phyloP scores from a whole-genome alignment of 2,113 vertebrate genomes.

The Eulacestoma nigropectus region DNA sequence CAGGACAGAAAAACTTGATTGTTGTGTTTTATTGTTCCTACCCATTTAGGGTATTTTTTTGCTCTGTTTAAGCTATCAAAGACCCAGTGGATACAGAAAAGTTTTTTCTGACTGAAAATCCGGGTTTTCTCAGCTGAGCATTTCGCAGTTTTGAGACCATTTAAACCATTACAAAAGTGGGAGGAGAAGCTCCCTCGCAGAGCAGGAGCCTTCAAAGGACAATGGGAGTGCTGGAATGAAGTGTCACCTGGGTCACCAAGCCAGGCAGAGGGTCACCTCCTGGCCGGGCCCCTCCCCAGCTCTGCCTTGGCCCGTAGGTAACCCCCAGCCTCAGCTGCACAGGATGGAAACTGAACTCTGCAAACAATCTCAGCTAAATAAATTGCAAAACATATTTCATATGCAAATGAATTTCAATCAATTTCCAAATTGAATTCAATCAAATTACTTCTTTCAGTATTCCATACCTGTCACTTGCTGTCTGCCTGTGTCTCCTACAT shows the following conservation, averaged over 20 bases:
- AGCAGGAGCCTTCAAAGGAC: background rate
- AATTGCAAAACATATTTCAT: background rate
- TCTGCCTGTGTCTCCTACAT: background rate
- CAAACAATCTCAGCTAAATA: background rate
- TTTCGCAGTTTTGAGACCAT: background rate
- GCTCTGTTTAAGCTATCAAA: background rate
- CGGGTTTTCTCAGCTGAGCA: background rate
- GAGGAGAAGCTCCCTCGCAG: background rate
- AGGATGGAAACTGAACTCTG: background rate
- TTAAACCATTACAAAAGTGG: accelerated
- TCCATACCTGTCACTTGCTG: background rate
- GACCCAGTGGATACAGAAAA: background rate
- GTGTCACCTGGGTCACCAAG: accelerated
- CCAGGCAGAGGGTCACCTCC: accelerated
- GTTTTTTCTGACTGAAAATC: background rate
- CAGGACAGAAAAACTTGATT: background rate
- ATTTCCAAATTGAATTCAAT: conserved; percentile 6
- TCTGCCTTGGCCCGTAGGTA: accelerated
- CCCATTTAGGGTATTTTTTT: background rate
- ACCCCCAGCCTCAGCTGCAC: background rate
- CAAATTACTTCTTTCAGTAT: conserved; percentile 2
- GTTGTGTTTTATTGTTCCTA: background rate
- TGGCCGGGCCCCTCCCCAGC: background rate
- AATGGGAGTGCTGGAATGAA: accelerated
- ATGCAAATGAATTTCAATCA: conserved; percentile 42